Conservation (phyloP, 2,113 vertebrate species). For the Varanus komodoensis region DNA sequence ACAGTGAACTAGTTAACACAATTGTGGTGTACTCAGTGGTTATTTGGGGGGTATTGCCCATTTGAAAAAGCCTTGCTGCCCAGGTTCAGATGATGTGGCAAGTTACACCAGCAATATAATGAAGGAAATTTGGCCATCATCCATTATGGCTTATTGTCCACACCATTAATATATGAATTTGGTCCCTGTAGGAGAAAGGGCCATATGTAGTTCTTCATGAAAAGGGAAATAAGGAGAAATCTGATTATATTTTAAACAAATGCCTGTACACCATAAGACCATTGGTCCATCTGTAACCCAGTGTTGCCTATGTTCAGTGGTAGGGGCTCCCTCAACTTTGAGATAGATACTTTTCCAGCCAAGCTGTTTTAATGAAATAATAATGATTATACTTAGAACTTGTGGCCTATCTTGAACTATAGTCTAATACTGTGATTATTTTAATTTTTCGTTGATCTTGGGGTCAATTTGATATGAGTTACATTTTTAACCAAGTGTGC, state of each 20-base stretch:
- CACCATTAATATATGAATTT: too few species aligned
- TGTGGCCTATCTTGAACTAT: neutral
- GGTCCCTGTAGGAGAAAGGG: neutral
- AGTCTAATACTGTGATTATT: neutral
- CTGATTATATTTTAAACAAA: neutral
- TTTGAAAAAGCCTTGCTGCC: too few species aligned
- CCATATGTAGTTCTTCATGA: neutral
- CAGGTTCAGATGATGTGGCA: too few species aligned
- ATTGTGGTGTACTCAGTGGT: too few species aligned
- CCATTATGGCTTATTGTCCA: too few species aligned
- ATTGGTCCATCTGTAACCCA: neutral
- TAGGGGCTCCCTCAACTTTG: neutral
- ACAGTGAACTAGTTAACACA: too few species aligned
- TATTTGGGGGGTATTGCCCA: too few species aligned
- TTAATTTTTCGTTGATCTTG: neutral
- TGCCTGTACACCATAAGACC: neutral
- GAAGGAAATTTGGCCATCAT: too few species aligned
- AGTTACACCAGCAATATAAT: too few species aligned
- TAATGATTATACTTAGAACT: neutral
- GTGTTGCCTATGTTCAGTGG: neutral
- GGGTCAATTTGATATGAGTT: neutral
- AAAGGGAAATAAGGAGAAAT: neutral
- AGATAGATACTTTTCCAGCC: neutral
- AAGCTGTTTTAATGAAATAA: neutral
- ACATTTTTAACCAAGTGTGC: neutral